A percentile compares a stretch with the other conserved stretches of the same genome.
Evolutionary conservation across 1,140 invertebrate genomes (phyloP).

Genomic region (Zaprionus kolodkinae): DNA sequence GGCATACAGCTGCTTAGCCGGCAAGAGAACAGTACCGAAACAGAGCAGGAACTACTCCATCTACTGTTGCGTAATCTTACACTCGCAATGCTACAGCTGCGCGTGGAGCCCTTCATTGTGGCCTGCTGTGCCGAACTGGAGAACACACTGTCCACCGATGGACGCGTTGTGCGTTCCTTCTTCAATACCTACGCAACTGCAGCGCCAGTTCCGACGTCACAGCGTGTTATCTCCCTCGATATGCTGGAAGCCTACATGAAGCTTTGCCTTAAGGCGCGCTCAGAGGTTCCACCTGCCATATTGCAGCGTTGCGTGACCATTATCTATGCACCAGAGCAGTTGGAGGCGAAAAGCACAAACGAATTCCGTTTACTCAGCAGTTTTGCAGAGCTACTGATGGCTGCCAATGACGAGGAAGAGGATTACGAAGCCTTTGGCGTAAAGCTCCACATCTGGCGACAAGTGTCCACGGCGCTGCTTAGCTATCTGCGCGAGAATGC

Average conservation of each 20-base stretch:
- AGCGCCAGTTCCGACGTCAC: slow-evolving; percentile 15
- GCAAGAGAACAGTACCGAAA: slow-evolving; percentile 34
- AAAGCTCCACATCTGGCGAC: slow-evolving; percentile 66
- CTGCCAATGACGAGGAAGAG: slow-evolving; percentile 70
- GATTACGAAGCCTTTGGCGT: slow-evolving; percentile 70
- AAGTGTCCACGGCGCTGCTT: slow-evolving; percentile 51
- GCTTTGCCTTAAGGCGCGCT: slow-evolving; percentile 51
- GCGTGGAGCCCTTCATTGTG: slow-evolving; percentile 47
- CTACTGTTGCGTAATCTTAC: slow-evolving; percentile 61
- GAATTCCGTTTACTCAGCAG: slow-evolving; percentile 52
- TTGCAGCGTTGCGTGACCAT: slow-evolving; percentile 54
- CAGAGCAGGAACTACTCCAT: slow-evolving; percentile 60
- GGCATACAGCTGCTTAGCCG: slow-evolving; percentile 50
- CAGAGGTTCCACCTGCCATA: slow-evolving; percentile 55
- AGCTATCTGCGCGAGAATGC: slow-evolving; percentile 60
- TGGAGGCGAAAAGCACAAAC: slow-evolving; percentile 45
- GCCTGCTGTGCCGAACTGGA: slow-evolving; percentile 55
- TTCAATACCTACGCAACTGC: slow-evolving; percentile 64
- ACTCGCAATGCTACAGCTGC: slow-evolving; percentile 62
- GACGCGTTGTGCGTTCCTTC: slow-evolving; percentile 50
- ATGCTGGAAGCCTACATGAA: slow-evolving; percentile 63
- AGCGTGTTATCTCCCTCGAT: slow-evolving; percentile 42
- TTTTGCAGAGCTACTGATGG: slow-evolving; percentile 64
- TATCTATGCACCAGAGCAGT: slow-evolving; percentile 47
- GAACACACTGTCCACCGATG: slow-evolving; percentile 32